Evolutionary conservation across 1,140 invertebrate species (phyloP), one percentile per base, ranked within the genome.

Genomic region (Brachystomella parvula): DNA sequence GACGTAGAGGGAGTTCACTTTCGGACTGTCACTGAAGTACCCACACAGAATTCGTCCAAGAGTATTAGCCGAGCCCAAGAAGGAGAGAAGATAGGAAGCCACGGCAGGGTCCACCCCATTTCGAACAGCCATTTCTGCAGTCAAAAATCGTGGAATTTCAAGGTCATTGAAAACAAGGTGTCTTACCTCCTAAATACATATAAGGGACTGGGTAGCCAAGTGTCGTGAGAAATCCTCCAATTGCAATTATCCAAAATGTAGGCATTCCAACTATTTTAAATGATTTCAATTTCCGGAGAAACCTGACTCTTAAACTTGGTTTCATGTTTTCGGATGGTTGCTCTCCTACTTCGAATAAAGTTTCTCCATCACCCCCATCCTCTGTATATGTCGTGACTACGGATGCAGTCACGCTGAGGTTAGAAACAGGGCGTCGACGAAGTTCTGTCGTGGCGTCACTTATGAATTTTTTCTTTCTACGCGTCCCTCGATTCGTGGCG

Each of bases 1-100:
- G n/a, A 95, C 82, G 66, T 84, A 81, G 32, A 96, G 80, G 53
- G 90, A 82, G 78, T 95, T 94, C n/a, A 92, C 84, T 86, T 88
- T 90, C 0, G 87, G 83, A 78, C 90, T 89, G 78, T 95, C 89
- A 24, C 89, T 86, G 30, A 93, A 77, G 74, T 89, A 92, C 63
- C 92, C 89, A 19, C 93, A 79, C 53, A 90, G 77, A 63, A 94
- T 87, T 77, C 92, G 82, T 29, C 94, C 93, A n/a, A 92, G 74
- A 1, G 90, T 92, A 74, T 94, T 94, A 17, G 89, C 86, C 35
- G 87, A 84, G 21, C 92, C 90, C 68, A 93, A 89, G 35, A 89
- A 81, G 30, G 87, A 81, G 44, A 93, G 79, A 59, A 93, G 78
- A 71, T 84, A 86, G 69, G 83, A 84, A 1, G 84, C 81, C 12